Evolutionary conservation across 92 coral and sea anemone genomes (phyloP).

Genomic region (Phenganax marumi): DNA sequence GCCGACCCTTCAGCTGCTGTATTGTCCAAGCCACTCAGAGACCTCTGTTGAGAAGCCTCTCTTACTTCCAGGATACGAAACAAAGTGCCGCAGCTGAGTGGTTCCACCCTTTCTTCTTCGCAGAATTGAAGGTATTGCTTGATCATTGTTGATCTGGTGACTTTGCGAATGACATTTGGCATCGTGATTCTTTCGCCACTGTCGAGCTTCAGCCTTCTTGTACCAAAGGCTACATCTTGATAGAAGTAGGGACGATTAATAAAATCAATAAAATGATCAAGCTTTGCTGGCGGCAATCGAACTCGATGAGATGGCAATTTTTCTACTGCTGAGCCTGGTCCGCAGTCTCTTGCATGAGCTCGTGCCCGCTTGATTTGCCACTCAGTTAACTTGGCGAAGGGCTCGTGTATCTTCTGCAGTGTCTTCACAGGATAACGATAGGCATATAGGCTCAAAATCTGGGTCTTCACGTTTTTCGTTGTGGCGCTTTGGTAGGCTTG

Average conservation of each 20-base stretch:
- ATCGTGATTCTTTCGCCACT: slow-evolving; percentile 59
- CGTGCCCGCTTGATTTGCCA: slow-evolving; percentile 8
- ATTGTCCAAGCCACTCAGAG: slow-evolving; percentile 63
- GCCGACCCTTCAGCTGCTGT: slow-evolving; percentile 68
- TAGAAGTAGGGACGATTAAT: slow-evolving; percentile 1
- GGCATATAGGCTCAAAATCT: slow-evolving; percentile 9
- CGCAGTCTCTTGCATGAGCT: background rate
- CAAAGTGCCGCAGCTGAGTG: background rate
- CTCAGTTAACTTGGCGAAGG: background rate
- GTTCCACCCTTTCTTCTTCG: slow-evolving; percentile 32
- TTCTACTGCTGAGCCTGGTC: background rate
- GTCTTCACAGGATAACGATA: background rate
- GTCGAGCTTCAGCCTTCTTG: slow-evolving; percentile 56
- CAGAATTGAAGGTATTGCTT: slow-evolving; percentile 60
- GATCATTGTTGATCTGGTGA: slow-evolving; percentile 70
- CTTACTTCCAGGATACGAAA: slow-evolving; percentile 49
- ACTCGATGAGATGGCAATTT: background rate
- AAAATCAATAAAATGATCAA: slow-evolving; percentile 4
- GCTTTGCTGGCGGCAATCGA: background rate
- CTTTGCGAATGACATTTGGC: slow-evolving; percentile 70
- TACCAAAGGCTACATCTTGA: slow-evolving; percentile 8
- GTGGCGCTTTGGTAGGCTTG: background rate
- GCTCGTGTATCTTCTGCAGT: slow-evolving; percentile 8
- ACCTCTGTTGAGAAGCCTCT: slow-evolving; percentile 59
- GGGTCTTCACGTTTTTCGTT: background rate